These are phyloP conservation scores for Meteorus sp. DNA, from an alignment of 1,140 invertebrate species.

Conservation along the genomic window DNA sequence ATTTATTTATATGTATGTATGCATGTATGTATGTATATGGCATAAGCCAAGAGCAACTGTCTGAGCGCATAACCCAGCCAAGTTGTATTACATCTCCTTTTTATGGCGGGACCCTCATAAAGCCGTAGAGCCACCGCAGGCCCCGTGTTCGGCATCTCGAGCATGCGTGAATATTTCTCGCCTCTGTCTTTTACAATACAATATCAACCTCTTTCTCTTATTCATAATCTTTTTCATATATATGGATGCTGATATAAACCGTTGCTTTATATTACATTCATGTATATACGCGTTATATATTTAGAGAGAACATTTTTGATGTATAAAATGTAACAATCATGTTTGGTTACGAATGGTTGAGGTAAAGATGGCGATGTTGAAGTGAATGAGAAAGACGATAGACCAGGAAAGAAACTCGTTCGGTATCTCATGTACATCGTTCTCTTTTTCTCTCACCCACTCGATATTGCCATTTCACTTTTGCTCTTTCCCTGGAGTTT, in stretches of 20 bases:
- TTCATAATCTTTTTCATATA: not conserved
- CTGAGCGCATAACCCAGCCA: conserved; percentile 9
- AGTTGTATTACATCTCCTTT: conserved; percentile 43
- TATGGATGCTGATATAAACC: not conserved
- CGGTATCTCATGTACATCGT: too few species aligned
- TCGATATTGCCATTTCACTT: too few species aligned
- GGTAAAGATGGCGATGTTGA: conserved; percentile 18
- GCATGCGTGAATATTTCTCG: conserved; percentile 40
- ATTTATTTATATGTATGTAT: not conserved
- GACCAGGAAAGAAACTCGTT: conserved; percentile 25
- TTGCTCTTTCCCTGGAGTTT: too few species aligned
- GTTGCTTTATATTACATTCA: too few species aligned
- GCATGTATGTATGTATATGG: too few species aligned
- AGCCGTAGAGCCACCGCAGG: conserved; percentile 33
- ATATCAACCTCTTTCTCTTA: not conserved
- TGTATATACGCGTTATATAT: too few species aligned
- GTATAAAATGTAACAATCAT: not conserved
- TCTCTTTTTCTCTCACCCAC: too few species aligned
- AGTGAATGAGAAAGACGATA: conserved; percentile 2
- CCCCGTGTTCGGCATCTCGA: conserved; percentile 39
- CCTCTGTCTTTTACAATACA: conserved; percentile 23
- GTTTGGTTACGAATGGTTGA: conserved; percentile 10
- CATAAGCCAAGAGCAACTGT: not conserved
- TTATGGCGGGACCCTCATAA: conserved; percentile 44
- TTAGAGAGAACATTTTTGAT: not conserved